phyloP scores from a whole-genome alignment of 2,797 vertebrate genomes.

The Pangasius mekongensis region DNA sequence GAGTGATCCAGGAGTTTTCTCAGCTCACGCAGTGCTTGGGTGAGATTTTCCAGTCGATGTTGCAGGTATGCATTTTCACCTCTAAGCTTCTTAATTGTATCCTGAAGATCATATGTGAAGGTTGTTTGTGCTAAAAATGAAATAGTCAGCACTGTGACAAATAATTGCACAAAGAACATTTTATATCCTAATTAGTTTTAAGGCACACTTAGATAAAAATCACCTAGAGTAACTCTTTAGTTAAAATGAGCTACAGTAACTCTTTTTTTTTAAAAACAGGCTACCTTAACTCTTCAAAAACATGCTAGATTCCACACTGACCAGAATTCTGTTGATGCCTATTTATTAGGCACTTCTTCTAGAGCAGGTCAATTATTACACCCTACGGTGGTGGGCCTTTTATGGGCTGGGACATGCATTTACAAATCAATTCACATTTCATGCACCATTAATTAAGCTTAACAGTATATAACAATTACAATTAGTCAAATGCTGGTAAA shows the following conservation, averaged over 20 bases:
- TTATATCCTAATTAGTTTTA: neutral
- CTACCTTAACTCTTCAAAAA: neutral
- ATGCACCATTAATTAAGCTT: constrained; percentile 50
- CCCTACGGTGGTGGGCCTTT: constrained; percentile 10
- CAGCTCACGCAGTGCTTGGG: constrained; percentile 70
- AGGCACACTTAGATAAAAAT: neutral
- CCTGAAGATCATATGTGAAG: constrained; percentile 74
- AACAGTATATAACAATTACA: neutral
- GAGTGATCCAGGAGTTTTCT: constrained; percentile 71
- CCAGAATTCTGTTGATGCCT: constrained; percentile 30
- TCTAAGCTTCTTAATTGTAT: constrained; percentile 66
- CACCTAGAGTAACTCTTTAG: neutral
- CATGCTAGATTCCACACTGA: neutral
- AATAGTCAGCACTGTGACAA: constrained; percentile 50
- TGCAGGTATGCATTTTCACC: constrained; percentile 65
- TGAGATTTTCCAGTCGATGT: constrained; percentile 75
- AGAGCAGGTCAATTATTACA: constrained; percentile 33
- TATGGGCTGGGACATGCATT: constrained; percentile 40
- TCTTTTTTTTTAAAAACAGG: neutral
- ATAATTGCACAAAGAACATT: constrained; percentile 48
- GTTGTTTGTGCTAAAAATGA: constrained; percentile 49
- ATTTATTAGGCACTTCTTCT: constrained; percentile 32
- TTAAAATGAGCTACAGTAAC: neutral
- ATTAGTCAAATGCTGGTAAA: neutral
- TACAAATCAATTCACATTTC: constrained; percentile 58